These are phyloP conservation scores for Lagocephalus sceleratus DNA, from an alignment of 2,797 vertebrate genomes.

Conservation along the genomic window DNA sequence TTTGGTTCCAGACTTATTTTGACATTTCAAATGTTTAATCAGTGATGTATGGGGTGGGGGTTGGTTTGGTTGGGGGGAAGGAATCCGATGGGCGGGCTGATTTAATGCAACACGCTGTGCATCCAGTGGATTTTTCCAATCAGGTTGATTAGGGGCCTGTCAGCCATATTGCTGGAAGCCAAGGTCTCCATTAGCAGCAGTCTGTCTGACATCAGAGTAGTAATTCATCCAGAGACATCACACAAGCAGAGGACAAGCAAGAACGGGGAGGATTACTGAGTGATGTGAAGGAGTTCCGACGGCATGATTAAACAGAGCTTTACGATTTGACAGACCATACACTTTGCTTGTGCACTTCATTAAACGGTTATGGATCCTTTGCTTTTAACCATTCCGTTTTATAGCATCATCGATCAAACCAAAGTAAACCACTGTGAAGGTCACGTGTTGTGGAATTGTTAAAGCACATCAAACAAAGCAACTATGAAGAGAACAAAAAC, in stretches of 20 bases:
- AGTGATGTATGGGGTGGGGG: background rate
- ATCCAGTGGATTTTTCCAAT: constrained; percentile 59
- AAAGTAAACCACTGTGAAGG: background rate
- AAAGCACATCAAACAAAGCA: too few relatives aligned
- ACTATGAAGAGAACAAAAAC: too few relatives aligned
- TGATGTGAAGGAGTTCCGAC: background rate
- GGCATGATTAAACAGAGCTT: constrained; percentile 7
- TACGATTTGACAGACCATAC: constrained; percentile 8
- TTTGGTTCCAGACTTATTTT: background rate
- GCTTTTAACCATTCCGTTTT: constrained; percentile 2
- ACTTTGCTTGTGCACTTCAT: background rate
- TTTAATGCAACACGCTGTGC: constrained; percentile 40
- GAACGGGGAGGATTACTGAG: constrained; percentile 22
- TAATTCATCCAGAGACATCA: constrained; percentile 38
- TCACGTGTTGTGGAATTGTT: background rate
- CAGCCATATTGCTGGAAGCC: constrained; percentile 48
- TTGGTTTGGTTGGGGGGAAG: background rate
- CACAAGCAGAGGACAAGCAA: constrained; percentile 29
- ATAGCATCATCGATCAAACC: background rate
- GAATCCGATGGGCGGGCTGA: constrained; percentile 21
- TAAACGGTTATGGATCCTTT: constrained; percentile 18
- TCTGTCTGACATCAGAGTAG: constrained; percentile 41
- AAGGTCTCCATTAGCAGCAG: constrained; percentile 48
- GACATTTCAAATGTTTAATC: background rate
- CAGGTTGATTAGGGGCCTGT: constrained; percentile 58